phyloP scores from a whole-genome alignment of 2,797 vertebrate genomes.

The Gymnocypris eckloni region DNA sequence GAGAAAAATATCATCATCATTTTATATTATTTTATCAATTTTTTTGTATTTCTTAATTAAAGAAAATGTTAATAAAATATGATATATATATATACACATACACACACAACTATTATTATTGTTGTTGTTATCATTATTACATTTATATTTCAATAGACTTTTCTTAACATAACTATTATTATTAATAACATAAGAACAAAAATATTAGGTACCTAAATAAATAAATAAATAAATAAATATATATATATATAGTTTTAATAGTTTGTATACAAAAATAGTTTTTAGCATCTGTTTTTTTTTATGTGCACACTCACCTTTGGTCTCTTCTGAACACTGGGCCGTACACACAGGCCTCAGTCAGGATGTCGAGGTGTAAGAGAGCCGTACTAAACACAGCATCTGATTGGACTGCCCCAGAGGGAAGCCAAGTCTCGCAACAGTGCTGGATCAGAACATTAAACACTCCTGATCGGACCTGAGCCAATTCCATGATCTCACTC shows the following conservation, averaged over 20 bases:
- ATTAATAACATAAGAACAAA: too few species aligned
- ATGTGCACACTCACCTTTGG: conserved; percentile 81
- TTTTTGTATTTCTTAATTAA: too few species aligned
- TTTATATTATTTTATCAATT: too few species aligned
- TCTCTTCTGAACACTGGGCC: conserved; percentile 92
- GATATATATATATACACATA: background rate
- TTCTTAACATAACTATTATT: too few species aligned
- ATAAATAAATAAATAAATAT: background rate
- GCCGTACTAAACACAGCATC: conserved; percentile 75
- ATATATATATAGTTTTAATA: too few species aligned
- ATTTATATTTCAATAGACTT: too few species aligned
- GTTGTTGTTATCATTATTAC: too few species aligned
- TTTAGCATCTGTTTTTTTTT: background rate
- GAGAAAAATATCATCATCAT: background rate
- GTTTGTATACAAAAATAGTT: background rate
- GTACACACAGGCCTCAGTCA: conserved; percentile 88
- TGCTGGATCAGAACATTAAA: conserved; percentile 86
- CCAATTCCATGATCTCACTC: conserved; percentile 85
- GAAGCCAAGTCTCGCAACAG: conserved; percentile 88
- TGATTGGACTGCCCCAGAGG: conserved; percentile 57
- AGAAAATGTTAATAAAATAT: too few species aligned
- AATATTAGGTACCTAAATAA: too few species aligned
- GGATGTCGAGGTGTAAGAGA: conserved; percentile 81
- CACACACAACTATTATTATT: too few species aligned
- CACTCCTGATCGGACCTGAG: conserved; percentile 88